A percentile compares a stretch with the other conserved stretches of the same genome.
These are phyloP conservation scores for Drosophila pallidifrons DNA, from an alignment of 1,140 invertebrate species.

Conservation along the genomic window DNA sequence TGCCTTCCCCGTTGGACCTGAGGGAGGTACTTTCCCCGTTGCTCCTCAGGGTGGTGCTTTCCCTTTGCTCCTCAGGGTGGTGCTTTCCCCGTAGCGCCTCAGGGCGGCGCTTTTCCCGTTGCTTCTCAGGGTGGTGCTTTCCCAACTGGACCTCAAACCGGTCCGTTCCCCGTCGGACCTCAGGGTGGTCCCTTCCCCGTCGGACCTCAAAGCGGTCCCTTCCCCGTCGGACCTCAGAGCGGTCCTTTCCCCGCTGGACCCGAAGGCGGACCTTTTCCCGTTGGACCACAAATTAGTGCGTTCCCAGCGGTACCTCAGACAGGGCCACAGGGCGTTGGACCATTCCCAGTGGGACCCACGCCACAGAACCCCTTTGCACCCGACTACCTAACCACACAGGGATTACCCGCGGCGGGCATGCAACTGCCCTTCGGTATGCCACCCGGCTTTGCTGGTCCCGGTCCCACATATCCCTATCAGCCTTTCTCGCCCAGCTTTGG, in stretches of 20 bases:
- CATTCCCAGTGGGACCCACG: conserved; percentile 1
- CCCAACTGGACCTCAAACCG: conserved; percentile 1
- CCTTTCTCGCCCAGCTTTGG: conserved; percentile 50
- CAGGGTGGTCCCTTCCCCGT: neutral
- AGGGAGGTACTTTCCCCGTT: conserved; percentile 12
- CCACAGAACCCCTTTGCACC: neutral
- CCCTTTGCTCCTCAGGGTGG: too few relatives aligned
- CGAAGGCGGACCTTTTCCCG: neutral
- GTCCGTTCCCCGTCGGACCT: conserved; percentile 18
- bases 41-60: conserved; percentile 19
- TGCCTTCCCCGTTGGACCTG: neutral
- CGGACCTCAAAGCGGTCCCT: conserved; percentile 11
- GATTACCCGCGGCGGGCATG: conserved; percentile 45
- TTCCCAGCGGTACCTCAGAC: conserved; percentile 9
- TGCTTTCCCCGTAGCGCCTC: neutral
- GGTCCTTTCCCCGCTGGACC: conserved; percentile 13
- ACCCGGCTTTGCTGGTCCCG: conserved; percentile 52
- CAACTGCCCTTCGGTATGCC: conserved; percentile 52
- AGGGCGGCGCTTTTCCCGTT: conserved; percentile 5
- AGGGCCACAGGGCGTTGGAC: conserved; percentile 5
- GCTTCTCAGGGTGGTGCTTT: conserved; percentile 14
- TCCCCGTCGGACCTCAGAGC: conserved; percentile 7
- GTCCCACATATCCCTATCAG: conserved; percentile 45
- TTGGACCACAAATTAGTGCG: neutral
- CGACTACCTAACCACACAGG: conserved; percentile 62